Evolutionary conservation across 2,888 invertebrate species (phyloP), one percentile per base, ranked within the genome.

Genomic region (Pollenia griseotomentosa): DNA sequence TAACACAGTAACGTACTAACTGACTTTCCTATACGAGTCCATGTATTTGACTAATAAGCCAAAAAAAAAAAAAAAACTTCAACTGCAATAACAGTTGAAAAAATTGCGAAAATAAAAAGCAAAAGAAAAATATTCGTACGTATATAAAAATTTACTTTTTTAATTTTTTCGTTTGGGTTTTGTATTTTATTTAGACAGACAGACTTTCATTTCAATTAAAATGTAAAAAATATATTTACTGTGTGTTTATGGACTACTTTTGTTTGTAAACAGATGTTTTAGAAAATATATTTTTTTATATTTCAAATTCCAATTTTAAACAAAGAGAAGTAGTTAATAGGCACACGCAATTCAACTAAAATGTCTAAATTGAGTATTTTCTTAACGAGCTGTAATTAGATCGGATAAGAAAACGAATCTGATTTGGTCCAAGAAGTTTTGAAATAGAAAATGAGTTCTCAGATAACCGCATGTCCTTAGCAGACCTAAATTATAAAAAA

Each of bases 1-100:
- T 81, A 81, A 84, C 86, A 87, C 84, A 84, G 86, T 87, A 87
- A 78, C 86, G 86, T 83, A 86, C 77, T 86, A 86, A 87, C 84
- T 83, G 84, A 87, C 80, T 87, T 83, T 87, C 81, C 74, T 78
- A 78, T 77, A 33, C 33, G 33, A 33, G 33, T 6, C 33, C 33
- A 33, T 33, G 1, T 0, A 63, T 81, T 77, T 81, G 83, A 61
- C 83, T 79, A 70, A 80, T 51, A 78, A 77, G 53, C 55, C 33
- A 44, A 68, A 23, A 40, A 12, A 42, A 71, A 65, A 46, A 59
- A 16, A 53, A 44, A 12, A 12, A 65, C 59, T 68, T 9, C 23
- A 19, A 48, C 40, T 68, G 2, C 11, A 73, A 68, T 61, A 85
- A 74, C 42, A 59, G 42, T 74, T 51, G 59, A 59, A 61, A 2